Evolutionary conservation across 2,113 vertebrate species (phyloP), one percentile per base, ranked within the genome.

Genomic region (Geothlypis trichas): DNA sequence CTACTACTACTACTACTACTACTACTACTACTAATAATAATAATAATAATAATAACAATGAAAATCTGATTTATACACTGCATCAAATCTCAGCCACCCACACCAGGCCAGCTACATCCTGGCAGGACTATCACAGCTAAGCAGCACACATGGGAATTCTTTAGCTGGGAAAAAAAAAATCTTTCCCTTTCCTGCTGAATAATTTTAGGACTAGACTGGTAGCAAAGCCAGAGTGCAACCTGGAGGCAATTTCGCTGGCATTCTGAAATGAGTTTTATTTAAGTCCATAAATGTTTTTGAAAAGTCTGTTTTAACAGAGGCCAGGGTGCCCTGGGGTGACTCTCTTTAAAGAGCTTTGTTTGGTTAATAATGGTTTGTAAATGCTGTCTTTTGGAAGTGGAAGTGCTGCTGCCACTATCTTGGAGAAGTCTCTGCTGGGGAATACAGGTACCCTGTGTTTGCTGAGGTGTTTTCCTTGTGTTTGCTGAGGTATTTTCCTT

Each of bases 251-350:
- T 96, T 96, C 0, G 0, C 41, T 76, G 73, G 88, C 5, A 0
- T 94, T 96, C 80, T n/a, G 71, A 97, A 94, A 90, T 14, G 57
- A 87, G 65, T 87, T 97, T 96, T 93, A 90, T 96, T 89, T 84
- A 96, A 94, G 92, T 93, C 88, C 85, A 92, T 96, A 95, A 96
- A 94, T 93, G 95, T 74, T 90, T 95, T 71, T 93, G 83, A 89
- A 88, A 93, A 90, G 88, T 58, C 92, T 94, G 68, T 92, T 95
- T 96, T 68, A 96, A 89, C 9, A 37, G 83, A 90, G 61, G 93
- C 96, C 96, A 93, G 68, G 28, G 79, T 94, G 90, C 95, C 96
- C 92, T 85, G 68, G 65, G 72, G 88, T 96, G 88, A 88, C 79
- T 96, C 76, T 75, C 44, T 95, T 86, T 92, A 94, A 94, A 95